Evolutionary conservation across 2,888 invertebrate genomes (phyloP).

Genomic region (Pyrrhia umbra): DNA sequence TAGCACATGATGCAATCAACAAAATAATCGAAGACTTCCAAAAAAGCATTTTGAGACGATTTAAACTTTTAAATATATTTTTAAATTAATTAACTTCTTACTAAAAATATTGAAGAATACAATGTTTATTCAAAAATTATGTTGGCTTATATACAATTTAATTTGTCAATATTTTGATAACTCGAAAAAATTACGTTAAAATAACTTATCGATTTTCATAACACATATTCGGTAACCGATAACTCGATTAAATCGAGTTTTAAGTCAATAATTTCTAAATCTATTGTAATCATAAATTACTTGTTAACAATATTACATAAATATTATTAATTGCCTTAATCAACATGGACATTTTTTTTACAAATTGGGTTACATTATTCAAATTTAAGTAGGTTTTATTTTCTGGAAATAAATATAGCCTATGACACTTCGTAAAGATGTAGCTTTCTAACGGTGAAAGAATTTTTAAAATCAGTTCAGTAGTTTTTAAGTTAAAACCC

Average conservation of each 20-base stretch:
- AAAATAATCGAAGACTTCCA: constrained; percentile 37
- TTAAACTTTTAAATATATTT: background rate
- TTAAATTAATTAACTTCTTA: constrained; percentile 11
- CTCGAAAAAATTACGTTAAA: constrained; percentile 34
- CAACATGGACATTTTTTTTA: no score
- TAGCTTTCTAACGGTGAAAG: no score
- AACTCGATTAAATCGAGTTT: background rate
- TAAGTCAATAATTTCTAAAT: background rate
- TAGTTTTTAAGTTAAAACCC: no score
- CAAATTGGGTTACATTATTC: no score
- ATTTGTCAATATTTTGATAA: constrained; percentile 41
- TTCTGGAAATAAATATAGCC: no score
- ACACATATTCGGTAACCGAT: constrained; percentile 25
- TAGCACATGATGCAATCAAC: constrained; percentile 19
- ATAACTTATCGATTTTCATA: constrained; percentile 36
- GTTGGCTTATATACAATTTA: constrained; percentile 20
- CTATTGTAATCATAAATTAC: background rate
- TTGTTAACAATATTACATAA: constrained; percentile 7
- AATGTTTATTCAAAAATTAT: constrained; percentile 21
- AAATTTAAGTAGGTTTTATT: no score
- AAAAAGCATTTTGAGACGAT: constrained; percentile 50
- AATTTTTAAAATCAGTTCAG: no score
- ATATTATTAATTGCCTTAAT: background rate
- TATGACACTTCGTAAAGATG: no score
- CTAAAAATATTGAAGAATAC: constrained; percentile 19